Evolutionary conservation across 2,797 vertebrate species (phyloP).

Genomic region (Pelobates cultripes): DNA sequence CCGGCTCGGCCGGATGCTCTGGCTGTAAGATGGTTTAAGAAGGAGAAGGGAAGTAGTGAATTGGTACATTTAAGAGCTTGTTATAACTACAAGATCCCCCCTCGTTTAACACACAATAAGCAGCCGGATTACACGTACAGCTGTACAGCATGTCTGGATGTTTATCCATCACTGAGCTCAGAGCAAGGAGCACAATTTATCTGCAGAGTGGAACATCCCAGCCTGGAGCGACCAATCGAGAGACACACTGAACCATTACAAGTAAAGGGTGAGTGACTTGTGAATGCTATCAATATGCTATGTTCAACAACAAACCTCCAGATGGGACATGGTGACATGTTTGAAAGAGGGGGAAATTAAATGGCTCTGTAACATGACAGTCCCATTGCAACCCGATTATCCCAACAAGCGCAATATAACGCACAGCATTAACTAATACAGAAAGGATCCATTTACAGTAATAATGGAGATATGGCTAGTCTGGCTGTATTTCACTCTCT

Average conservation of each 20-base stretch:
- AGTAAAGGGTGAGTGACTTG: background rate
- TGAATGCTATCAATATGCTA: background rate
- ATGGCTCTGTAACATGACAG: too few relatives aligned
- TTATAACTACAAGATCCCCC: background rate
- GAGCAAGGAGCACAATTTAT: slow-evolving; percentile 13
- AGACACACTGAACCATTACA: background rate
- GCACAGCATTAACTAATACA: too few relatives aligned
- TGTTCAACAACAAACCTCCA: too few relatives aligned
- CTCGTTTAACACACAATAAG: background rate
- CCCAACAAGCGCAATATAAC: background rate
- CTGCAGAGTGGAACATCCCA: slow-evolving; percentile 20
- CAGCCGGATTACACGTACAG: background rate
- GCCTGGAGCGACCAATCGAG: slow-evolving; percentile 3
- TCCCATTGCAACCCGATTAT: background rate
- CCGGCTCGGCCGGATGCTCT: background rate
- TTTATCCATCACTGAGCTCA: background rate
- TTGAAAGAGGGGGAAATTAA: too few relatives aligned
- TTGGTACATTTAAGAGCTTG: background rate
- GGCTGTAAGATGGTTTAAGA: slow-evolving; percentile 20
- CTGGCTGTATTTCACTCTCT: background rate
- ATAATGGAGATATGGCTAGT: background rate
- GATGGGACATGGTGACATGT: too few relatives aligned
- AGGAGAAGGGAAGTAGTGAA: background rate
- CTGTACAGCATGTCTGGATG: background rate
- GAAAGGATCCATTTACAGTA: too few relatives aligned